phyloP scores from a whole-genome alignment of 2,113 vertebrate species.

The Neomonachus schauinslandi region DNA sequence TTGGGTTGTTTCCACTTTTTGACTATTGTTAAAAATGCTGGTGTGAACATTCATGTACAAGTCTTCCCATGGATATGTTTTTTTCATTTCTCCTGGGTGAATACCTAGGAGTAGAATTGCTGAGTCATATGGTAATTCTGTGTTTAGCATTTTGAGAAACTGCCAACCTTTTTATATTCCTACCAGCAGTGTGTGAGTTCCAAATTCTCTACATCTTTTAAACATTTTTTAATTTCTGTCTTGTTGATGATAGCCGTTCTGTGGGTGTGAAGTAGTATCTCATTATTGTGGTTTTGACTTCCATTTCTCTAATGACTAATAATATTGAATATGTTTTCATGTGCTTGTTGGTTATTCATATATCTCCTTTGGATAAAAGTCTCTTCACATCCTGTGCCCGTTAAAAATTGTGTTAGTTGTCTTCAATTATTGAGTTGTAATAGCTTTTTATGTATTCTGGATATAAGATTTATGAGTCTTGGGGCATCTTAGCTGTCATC shows the following conservation, averaged over 20 bases:
- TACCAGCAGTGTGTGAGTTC: background rate
- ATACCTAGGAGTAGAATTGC: constrained; percentile 15
- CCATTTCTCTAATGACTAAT: background rate
- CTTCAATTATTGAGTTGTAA: constrained; percentile 3
- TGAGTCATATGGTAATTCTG: background rate
- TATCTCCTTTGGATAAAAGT: background rate
- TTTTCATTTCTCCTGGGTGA: constrained; percentile 10
- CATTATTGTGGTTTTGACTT: constrained; percentile 29
- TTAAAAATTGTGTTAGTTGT: background rate
- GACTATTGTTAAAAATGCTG: background rate
- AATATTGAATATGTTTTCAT: constrained; percentile 20
- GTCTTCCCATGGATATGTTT: constrained; percentile 6
- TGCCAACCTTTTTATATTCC: background rate
- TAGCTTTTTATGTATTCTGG: constrained; percentile 6
- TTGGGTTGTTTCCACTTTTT: constrained; percentile 37
- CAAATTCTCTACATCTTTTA: background rate
- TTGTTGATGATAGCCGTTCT: background rate
- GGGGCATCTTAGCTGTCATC: background rate
- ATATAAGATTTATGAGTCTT: background rate
- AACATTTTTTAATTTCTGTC: constrained; percentile 31
- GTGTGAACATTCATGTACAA: background rate
- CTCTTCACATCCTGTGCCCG: background rate
- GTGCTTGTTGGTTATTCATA: constrained; percentile 22
- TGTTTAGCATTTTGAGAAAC: constrained; percentile 33
- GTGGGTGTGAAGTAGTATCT: background rate